phyloP scores from a whole-genome alignment of 2,113 vertebrate species.

The Cromileptes altivelis region DNA sequence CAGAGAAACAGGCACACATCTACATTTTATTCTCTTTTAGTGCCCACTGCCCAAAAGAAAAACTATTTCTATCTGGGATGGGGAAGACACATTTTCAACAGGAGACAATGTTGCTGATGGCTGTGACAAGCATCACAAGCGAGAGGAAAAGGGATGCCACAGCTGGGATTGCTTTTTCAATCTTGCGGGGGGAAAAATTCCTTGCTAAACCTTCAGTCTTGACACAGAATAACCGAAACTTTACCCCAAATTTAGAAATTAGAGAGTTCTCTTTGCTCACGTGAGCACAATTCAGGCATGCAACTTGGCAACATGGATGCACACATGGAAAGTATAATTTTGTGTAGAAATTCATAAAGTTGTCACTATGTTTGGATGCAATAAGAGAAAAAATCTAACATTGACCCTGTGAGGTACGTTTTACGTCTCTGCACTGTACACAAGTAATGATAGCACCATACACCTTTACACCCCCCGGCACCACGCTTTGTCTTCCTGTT shows the following conservation, averaged over 20 bases:
- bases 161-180: neutral
- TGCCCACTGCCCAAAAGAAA: neutral
- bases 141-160: neutral
- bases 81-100: slow-evolving; percentile 5
- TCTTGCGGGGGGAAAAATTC: neutral
- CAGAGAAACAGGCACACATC: neutral
- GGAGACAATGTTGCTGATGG: neutral
- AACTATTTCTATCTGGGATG: neutral
- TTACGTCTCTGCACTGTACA: neutral
- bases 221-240: neutral
- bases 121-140: neutral
- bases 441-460: neutral
- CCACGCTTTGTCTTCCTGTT: neutral
- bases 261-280: neutral
- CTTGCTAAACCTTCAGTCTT: neutral
- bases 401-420: neutral
- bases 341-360: neutral
- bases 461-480: neutral
- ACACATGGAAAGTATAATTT: neutral
- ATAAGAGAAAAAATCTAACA: neutral
- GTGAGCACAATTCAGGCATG: neutral
- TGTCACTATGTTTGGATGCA: neutral
- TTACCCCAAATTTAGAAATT: neutral
- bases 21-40: neutral
- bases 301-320: neutral